phyloP scores from a whole-genome alignment of 1,140 invertebrate species.

The Orchesella cincta region DNA sequence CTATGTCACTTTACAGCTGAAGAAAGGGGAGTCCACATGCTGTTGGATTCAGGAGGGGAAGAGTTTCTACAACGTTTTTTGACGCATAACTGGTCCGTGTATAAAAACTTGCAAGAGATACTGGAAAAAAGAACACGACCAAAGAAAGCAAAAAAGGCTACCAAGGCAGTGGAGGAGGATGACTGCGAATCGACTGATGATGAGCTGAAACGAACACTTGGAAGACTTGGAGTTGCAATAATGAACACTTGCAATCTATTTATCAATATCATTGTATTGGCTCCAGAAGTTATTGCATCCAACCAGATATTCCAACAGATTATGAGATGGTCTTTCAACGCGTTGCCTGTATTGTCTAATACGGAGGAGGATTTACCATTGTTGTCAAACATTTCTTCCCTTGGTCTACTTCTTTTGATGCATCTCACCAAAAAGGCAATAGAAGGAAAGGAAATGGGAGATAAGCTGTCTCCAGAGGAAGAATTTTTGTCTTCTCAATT shows the following conservation, averaged over 20 bases:
- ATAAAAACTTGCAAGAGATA: slow-evolving; percentile 63
- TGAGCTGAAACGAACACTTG: slow-evolving; percentile 43
- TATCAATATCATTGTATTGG: slow-evolving; percentile 87
- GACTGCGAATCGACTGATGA: slow-evolving; percentile 34
- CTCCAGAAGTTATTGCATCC: slow-evolving; percentile 76
- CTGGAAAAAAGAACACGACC: slow-evolving; percentile 44
- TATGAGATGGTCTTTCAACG: slow-evolving; percentile 82
- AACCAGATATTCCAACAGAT: slow-evolving; percentile 74
- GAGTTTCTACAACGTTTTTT: slow-evolving; percentile 76
- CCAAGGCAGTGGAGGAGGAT: slow-evolving; percentile 6
- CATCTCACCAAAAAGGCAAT: slow-evolving; percentile 67
- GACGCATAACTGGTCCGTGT: slow-evolving; percentile 81
- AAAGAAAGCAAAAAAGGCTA: slow-evolving; percentile 42
- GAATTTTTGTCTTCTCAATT: slow-evolving; percentile 44
- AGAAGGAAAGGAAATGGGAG: slow-evolving; percentile 68
- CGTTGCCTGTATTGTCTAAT: slow-evolving; percentile 79
- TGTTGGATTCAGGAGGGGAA: slow-evolving; percentile 73
- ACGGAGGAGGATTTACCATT: slow-evolving; percentile 80
- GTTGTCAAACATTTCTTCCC: slow-evolving; percentile 77
- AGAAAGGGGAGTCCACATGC: slow-evolving; percentile 77
- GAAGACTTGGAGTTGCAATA: slow-evolving; percentile 67
- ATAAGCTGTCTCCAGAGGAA: slow-evolving; percentile 80
- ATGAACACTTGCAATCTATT: slow-evolving; percentile 86
- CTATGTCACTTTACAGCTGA: slow-evolving; percentile 87
- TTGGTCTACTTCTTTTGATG: slow-evolving; percentile 79